Conservation (phyloP, 2,888 invertebrate genomes). For the Drosophila putrida region DNA sequence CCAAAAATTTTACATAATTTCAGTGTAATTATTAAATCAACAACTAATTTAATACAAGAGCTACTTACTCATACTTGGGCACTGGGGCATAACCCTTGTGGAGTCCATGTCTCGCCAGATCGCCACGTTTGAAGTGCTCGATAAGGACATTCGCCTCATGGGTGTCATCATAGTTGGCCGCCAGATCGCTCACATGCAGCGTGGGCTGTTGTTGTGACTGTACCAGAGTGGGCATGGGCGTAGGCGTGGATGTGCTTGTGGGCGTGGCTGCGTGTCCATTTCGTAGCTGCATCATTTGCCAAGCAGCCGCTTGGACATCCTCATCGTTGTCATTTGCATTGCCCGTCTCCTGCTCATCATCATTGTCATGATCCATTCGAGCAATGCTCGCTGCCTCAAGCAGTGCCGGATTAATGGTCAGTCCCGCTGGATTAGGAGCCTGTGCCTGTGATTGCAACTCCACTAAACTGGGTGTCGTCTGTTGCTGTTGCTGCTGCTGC, state of each 20-base stretch:
- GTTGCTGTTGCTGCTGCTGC: constrained; percentile 23
- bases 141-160: constrained; percentile 79
- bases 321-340: constrained; percentile 57
- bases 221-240: neutral
- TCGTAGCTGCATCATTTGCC: constrained; percentile 77
- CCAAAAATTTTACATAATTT: no score
- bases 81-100: constrained; percentile 84
- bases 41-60: no score
- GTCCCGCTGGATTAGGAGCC: constrained; percentile 46
- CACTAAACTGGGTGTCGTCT: constrained; percentile 26
- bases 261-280: constrained; percentile 55
- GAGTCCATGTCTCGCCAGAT: constrained; percentile 77
- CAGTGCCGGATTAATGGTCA: constrained; percentile 85
- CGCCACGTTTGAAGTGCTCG: constrained; percentile 81
- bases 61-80: constrained; percentile 84
- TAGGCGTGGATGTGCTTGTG: constrained; percentile 19
- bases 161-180: constrained; percentile 74
- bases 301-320: constrained; percentile 73
- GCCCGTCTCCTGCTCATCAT: constrained; percentile 9
- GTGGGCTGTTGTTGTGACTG: constrained; percentile 45
- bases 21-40: no score
- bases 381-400: constrained; percentile 84
- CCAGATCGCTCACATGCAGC: constrained; percentile 71
- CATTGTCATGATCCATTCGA: constrained; percentile 68
- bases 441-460: constrained; percentile 47